Evolutionary conservation across 2,113 vertebrate genomes (phyloP).

Genomic region (Aptenodytes patagonicus): DNA sequence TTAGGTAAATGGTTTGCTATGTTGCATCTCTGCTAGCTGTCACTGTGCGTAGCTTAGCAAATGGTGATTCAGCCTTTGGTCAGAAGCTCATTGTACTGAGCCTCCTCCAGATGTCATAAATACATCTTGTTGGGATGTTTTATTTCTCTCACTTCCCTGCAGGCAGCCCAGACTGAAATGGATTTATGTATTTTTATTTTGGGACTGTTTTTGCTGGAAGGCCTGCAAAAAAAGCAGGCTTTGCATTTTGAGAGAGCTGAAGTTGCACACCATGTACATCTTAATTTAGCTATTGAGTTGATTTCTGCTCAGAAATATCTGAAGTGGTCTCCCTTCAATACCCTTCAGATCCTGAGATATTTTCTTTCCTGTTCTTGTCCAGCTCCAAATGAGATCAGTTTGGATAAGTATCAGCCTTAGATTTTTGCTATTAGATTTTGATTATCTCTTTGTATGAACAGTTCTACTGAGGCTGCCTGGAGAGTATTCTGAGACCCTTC

Average conservation of each 20-base stretch:
- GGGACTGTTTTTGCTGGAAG: constrained; percentile 42
- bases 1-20: constrained; percentile 1
- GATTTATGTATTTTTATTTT: constrained; percentile 48
- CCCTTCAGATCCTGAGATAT: not conserved
- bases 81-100: constrained; percentile 5
- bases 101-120: constrained; percentile 35
- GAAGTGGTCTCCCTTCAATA: not conserved
- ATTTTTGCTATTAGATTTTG: not conserved
- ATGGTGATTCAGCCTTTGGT: constrained; percentile 1
- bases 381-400: not conserved
- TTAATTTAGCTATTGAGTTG: constrained; percentile 7
- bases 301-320: not conserved
- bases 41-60: not conserved
- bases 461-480: not conserved
- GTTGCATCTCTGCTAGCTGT: not conserved
- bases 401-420: not conserved
- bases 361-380: not conserved
- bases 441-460: not conserved
- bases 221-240: not conserved
- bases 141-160: constrained; percentile 21
- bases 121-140: constrained; percentile 32
- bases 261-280: not conserved
- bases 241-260: not conserved
- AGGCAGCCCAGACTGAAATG: not conserved
- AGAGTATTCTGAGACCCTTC: not conserved